Base-by-base conservation (phyloP, 2,888 invertebrate genomes). In the Andrena trimmerana region DNA sequence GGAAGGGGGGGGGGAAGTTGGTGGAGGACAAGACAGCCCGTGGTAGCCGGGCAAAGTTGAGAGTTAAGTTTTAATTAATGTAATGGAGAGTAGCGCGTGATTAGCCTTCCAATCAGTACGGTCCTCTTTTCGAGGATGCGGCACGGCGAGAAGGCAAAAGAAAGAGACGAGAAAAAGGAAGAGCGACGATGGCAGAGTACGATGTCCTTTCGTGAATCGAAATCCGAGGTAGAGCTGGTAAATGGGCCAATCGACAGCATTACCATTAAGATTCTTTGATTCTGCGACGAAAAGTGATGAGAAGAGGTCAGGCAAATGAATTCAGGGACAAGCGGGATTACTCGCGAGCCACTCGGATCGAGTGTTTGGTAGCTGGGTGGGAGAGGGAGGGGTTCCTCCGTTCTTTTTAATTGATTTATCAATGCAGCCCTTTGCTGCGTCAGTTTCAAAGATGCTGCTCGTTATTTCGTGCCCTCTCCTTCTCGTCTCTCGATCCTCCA, bases 11-110 rank as follows among this genome's bases (percentile, higher is more conserved):
- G 68, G 60, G 6, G 57, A 59, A 70, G 80, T 66, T 36, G 59
- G 50, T 36, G 67, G 71, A 67, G 74, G 69, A 75, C 65, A 76
- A 88, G 81, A 78, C 71, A 50, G 66, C 36, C 66, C 36, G 31
- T 50, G 69, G 79, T 71, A 62, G 54, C 71, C 33, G 78, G 88
- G 85, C 80, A 79, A 85, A 89, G 88, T 90, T 88, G 87, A 87
- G 90, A 91, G 90, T 90, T 88, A 91, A 92, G 90, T 92, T 92
- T 93, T 93, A 93, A 92, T 93, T 92, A 93, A 91, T 92, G 92
- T 92, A 92, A 93, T 92, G 91, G 91, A 92, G 91, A 91, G 91
- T 89, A 88, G 89, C 86, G 89, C 92, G 90, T 92, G 92, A 93
- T 92, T 93, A 92, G 92, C 90, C 88, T 90, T 85, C 90, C 91